Evolutionary conservation across 2,113 vertebrate genomes (phyloP).

Genomic region (Ondatra zibethicus): DNA sequence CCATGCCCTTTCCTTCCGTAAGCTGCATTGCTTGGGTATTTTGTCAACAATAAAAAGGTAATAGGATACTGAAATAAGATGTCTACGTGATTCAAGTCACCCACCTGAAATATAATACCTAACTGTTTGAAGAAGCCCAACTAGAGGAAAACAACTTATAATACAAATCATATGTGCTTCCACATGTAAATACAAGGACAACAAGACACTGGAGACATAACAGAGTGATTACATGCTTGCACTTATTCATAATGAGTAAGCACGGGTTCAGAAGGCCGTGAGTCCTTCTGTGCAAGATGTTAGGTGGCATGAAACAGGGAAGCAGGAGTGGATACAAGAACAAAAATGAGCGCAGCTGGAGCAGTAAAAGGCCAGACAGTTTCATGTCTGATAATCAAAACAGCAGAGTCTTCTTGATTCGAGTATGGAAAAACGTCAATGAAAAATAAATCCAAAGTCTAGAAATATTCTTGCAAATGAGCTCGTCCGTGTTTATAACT

Average conservation of each 20-base stretch:
- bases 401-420: background rate
- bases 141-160: background rate
- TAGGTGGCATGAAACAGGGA: background rate
- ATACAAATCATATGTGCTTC: conserved; percentile 18
- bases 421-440: background rate
- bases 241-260: conserved; percentile 24
- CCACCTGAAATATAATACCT: background rate
- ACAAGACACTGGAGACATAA: background rate
- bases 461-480: conserved; percentile 25
- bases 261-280: background rate
- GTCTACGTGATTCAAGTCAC: background rate
- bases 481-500: background rate
- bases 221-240: conserved; percentile 20
- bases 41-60: background rate
- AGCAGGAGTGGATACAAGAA: background rate
- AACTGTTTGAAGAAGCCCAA: background rate
- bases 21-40: background rate
- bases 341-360: background rate
- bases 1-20: background rate
- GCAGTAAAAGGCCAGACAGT: background rate
- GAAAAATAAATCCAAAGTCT: background rate
- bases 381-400: background rate
- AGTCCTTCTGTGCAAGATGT: background rate
- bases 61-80: conserved; percentile 27
- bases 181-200: background rate